phyloP scores from a whole-genome alignment of 2,797 vertebrate species.

The Danio choprae region DNA sequence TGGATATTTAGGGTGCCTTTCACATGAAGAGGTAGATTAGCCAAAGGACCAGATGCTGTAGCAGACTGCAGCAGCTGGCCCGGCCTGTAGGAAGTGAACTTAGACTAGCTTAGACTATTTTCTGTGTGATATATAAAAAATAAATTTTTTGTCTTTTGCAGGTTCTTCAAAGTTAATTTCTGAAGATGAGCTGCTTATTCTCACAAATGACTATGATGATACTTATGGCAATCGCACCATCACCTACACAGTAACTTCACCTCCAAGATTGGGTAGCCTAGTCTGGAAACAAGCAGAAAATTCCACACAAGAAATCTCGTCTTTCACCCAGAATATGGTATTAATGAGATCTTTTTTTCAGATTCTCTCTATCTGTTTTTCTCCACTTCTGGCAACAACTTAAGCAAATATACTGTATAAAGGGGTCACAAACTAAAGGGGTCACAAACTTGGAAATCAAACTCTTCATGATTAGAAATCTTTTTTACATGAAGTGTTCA shows the following conservation, averaged over 20 bases:
- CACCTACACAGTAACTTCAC: constrained; percentile 74
- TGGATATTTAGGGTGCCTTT: neutral
- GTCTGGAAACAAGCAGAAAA: constrained; percentile 73
- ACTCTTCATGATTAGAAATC: too few relatives aligned
- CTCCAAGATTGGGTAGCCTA: constrained; percentile 82
- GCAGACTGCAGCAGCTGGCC: constrained; percentile 1
- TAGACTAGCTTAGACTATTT: neutral
- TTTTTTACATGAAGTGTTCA: too few relatives aligned
- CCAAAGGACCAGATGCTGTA: neutral
- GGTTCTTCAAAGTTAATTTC: constrained; percentile 83
- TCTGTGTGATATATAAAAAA: neutral
- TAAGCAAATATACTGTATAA: too few relatives aligned
- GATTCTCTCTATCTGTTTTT: too few relatives aligned
- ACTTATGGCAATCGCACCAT: constrained; percentile 78
- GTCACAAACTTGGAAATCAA: too few relatives aligned
- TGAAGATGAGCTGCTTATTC: constrained; percentile 78
- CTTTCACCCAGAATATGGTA: constrained; percentile 89
- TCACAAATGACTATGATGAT: constrained; percentile 78
- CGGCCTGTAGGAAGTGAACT: neutral
- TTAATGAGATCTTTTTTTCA: neutral
- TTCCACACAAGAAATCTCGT: constrained; percentile 74
- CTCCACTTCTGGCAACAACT: too few relatives aligned
- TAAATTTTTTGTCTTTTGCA: constrained; percentile 59
- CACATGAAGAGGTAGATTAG: neutral
- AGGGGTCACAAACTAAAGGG: too few relatives aligned